phyloP scores from a whole-genome alignment of 2,888 invertebrate species.

The Dasypolia templi region DNA sequence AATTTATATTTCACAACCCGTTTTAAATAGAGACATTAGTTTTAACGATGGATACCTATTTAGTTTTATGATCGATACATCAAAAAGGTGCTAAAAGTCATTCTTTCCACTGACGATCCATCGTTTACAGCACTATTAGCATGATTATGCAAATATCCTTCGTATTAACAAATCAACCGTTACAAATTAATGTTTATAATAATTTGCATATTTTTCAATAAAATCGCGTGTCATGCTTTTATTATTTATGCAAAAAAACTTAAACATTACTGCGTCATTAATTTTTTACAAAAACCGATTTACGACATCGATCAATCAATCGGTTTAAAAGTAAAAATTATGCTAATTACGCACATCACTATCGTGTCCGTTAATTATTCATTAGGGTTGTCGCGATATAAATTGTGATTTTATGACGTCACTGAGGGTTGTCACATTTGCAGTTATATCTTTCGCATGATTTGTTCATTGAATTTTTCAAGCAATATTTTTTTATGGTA shows the following conservation, averaged over 20 bases:
- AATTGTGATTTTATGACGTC: conserved; percentile 83
- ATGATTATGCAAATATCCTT: conserved; percentile 85
- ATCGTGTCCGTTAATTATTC: conserved; percentile 80
- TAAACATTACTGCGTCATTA: conserved; percentile 80
- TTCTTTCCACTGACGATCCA: conserved; percentile 77
- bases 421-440: conserved; percentile 78
- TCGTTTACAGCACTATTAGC: conserved; percentile 71
- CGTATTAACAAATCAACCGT: conserved; percentile 89
- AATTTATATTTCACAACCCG: conserved; percentile 57
- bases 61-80: conserved; percentile 84
- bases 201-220: conserved; percentile 86
- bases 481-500: conserved; percentile 89
- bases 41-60: conserved; percentile 74
- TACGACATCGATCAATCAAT: conserved; percentile 88
- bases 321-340: conserved; percentile 74
- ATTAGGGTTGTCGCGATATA: conserved; percentile 79
- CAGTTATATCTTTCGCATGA: conserved; percentile 85
- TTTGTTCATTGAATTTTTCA: conserved; percentile 83
- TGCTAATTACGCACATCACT: conserved; percentile 78
- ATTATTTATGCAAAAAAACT: conserved; percentile 74
- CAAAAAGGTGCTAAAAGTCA: conserved; percentile 86
- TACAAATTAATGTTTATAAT: conserved; percentile 89
- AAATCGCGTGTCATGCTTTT: conserved; percentile 85
- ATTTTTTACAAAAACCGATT: conserved; percentile 76
- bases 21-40: conserved; percentile 77